Evolutionary conservation across 1,140 invertebrate genomes (phyloP), one percentile per base, ranked within the genome.

Genomic region (Diachasma alloeum): DNA sequence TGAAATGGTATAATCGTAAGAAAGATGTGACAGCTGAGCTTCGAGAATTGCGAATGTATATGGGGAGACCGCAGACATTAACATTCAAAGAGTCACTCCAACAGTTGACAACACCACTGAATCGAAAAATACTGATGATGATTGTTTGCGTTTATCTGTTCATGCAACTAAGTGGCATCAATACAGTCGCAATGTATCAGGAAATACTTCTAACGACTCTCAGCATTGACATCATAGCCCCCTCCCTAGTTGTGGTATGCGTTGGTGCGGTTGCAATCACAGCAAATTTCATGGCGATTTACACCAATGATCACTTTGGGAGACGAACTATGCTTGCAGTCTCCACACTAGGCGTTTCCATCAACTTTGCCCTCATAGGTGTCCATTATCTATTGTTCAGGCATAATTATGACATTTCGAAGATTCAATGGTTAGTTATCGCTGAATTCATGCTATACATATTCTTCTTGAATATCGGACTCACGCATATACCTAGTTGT

Each of bases 101-200:
- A 6, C 31, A 31, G 31, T 6, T 31, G 31, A 31, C 31, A 6
- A 31, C 31, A 11, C 83, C 77, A 4, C 71, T 82, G 15, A 93
- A 94, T 83, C 90, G 92, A 63, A 92, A 90, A 74, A 92, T 92
- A 13, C 85, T 96, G 1, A 84, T 92, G 8, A 92, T 95, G 46
- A 90, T 93, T 36, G 82, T 93, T 46, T 87, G 92, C 15, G 87
- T 96, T 72, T 93, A 94, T 81, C 90, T 93, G 4, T 93, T 94
- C 31, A 94, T 96, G 85, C 94, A 96, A 82, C 90, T 95, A 39
- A 94, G 92, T 72, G 94, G 95, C 0, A 92, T 94, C 8, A 94
- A 93, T 59, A 93, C 92, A 1, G 90, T 95, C 26, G 92, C 93
- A 80, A 93, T 93, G 31, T 95, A 95, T 82, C 91, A 93, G 0